Evolutionary conservation across 1,140 invertebrate genomes (phyloP).

Genomic region (Rhopalosiphum maidis): DNA sequence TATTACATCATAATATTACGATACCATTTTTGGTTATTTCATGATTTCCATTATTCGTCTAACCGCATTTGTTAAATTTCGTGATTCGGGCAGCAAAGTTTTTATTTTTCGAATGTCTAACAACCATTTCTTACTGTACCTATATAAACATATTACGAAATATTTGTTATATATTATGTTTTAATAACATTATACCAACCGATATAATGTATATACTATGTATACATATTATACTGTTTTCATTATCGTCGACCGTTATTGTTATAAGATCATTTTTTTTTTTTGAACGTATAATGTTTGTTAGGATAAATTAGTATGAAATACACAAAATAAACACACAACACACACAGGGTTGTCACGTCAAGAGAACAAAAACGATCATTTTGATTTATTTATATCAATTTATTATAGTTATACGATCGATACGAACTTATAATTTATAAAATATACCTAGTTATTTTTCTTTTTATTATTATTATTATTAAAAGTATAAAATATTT

Average conservation of each 20-base stretch:
- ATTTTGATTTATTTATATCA: background rate
- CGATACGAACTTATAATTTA: background rate
- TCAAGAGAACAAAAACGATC: background rate
- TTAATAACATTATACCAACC: too few species aligned
- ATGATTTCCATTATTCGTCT: background rate
- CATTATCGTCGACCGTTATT: background rate
- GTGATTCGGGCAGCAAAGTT: background rate
- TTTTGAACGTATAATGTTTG: background rate
- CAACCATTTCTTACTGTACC: background rate
- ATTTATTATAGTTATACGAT: background rate
- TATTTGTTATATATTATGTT: background rate
- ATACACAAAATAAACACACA: background rate
- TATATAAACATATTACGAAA: background rate
- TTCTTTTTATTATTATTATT: background rate
- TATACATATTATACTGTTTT: background rate
- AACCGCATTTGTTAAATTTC: background rate
- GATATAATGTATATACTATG: background rate
- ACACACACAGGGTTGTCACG: constrained; percentile 11
- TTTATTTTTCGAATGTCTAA: background rate
- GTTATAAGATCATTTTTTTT: background rate
- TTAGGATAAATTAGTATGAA: constrained; percentile 6
- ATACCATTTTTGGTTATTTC: background rate
- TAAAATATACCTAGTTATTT: background rate
- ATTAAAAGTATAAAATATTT: too few species aligned
- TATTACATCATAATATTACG: background rate